A percentile compares a stretch with the other conserved stretches of the same genome.
phyloP scores from a whole-genome alignment of 2,797 vertebrate genomes.

The Eidolon dupreanum region DNA sequence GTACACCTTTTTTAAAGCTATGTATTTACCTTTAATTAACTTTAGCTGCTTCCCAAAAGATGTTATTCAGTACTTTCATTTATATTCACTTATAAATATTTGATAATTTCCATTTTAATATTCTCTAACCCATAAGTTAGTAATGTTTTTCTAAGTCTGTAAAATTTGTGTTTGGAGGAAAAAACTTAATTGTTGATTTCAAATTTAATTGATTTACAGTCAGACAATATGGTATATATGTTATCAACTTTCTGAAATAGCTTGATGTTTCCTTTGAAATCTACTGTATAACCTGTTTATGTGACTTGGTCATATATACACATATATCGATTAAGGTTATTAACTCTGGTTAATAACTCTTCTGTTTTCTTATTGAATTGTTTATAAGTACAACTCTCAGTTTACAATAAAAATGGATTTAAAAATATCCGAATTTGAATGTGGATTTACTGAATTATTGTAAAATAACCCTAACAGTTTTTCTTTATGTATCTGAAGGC shows the following conservation, averaged over 20 bases:
- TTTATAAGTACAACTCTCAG: not conserved
- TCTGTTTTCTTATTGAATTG: not conserved
- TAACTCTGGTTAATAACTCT: not conserved
- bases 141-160: not conserved
- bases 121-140: not conserved
- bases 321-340: not conserved
- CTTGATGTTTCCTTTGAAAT: not conserved
- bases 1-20: not conserved
- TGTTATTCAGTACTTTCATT: not conserved
- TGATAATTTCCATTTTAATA: not conserved
- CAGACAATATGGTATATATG: not conserved
- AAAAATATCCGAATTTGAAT: not conserved
- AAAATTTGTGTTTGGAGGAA: not conserved
- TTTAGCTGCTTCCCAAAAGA: not conserved
- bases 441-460: not conserved
- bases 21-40: not conserved
- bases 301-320: not conserved
- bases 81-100: not conserved
- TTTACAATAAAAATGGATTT: not conserved
- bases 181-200: not conserved
- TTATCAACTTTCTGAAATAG: constrained; percentile 12
- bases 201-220: constrained; percentile 1
- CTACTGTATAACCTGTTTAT: not conserved
- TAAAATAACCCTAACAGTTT: not conserved
- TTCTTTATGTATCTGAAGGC: not conserved